These are phyloP conservation scores for Ivindomyrus marchei DNA, from an alignment of 2,113 vertebrate genomes.

Conservation along the genomic window DNA sequence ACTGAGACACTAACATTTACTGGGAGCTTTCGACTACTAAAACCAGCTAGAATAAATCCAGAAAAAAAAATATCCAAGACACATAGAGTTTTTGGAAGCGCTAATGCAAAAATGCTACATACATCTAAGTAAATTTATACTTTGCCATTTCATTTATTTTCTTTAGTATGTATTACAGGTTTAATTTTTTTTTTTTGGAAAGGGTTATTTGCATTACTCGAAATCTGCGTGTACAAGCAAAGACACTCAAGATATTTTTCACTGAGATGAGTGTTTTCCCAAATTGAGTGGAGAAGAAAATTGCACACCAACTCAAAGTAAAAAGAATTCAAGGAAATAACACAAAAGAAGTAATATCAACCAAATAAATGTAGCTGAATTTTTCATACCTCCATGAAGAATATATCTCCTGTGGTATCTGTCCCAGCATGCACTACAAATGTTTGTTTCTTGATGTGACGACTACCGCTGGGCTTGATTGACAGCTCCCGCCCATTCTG, in stretches of 20 bases:
- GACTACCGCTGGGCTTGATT: constrained; percentile 85
- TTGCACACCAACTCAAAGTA: background rate
- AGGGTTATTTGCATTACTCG: background rate
- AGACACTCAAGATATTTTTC: background rate
- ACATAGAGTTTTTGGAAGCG: background rate
- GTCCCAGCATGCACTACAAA: constrained; percentile 97
- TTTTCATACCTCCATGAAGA: constrained; percentile 92
- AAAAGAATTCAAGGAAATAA: background rate
- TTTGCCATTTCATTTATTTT: background rate
- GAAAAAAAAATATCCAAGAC: background rate
- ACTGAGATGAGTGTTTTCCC: background rate
- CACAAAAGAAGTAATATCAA: background rate
- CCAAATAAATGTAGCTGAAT: background rate
- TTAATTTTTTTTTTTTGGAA: background rate
- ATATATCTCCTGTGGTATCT: constrained; percentile 94
- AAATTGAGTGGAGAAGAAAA: background rate
- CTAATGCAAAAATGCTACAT: background rate
- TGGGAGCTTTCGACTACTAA: background rate
- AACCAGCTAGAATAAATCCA: background rate
- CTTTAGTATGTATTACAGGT: background rate
- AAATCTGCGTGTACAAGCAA: background rate
- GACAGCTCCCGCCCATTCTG: constrained; percentile 81
- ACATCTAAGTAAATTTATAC: background rate
- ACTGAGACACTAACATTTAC: background rate
- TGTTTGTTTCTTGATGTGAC: constrained; percentile 97